Evolutionary conservation across 2,888 invertebrate genomes (phyloP).

Genomic region (Standfussiana lucernea): DNA sequence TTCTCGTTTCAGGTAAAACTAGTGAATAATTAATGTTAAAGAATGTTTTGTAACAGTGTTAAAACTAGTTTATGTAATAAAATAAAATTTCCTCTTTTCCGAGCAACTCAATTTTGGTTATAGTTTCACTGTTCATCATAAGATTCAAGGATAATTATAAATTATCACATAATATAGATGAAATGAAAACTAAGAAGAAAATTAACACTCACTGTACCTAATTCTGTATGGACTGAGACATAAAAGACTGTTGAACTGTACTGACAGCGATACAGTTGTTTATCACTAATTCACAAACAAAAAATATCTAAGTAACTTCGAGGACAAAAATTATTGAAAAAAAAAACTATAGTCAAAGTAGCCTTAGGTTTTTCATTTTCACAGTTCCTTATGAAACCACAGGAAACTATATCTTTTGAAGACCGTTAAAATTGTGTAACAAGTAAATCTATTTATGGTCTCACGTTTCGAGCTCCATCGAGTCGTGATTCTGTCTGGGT

Average conservation of each 20-base stretch:
- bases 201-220: background rate
- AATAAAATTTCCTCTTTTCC: too few relatives aligned
- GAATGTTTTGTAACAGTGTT: too few relatives aligned
- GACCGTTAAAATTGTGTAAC: conserved; percentile 76
- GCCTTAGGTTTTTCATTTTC: background rate
- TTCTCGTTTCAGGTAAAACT: too few relatives aligned
- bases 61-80: too few relatives aligned
- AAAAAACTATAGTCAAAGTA: background rate
- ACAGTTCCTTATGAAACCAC: background rate
- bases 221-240: background rate
- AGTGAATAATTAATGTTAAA: too few relatives aligned
- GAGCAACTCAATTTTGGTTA: too few relatives aligned
- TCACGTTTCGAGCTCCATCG: conserved; percentile 75
- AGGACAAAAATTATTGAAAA: background rate
- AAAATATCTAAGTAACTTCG: background rate
- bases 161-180: too few relatives aligned
- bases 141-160: too few relatives aligned
- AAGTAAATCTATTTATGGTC: conserved; percentile 76
- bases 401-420: conserved; percentile 54
- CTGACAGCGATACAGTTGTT: background rate
- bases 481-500: conserved; percentile 70
- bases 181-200: background rate
- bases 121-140: too few relatives aligned
- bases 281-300: background rate
- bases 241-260: background rate